Evolutionary conservation across 2,797 vertebrate species (phyloP), one percentile per base, ranked within the genome.

Genomic region (Bucorvus abyssinicus): DNA sequence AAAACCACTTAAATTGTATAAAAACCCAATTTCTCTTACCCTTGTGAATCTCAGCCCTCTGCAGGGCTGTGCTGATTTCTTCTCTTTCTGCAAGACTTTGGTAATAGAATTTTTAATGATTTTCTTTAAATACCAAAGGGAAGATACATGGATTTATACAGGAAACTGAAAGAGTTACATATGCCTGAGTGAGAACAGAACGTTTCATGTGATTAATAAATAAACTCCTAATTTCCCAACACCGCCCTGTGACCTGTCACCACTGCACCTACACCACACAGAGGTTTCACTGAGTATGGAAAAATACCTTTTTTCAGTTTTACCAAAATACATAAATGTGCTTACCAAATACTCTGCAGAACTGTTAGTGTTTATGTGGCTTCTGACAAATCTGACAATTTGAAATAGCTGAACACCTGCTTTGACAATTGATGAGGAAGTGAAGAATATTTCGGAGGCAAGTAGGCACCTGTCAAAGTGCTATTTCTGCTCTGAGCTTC

Each of bases 301-400:
- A 38, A 57, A 55, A 55, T 12, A 40, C 38, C 12, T 10, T 18
- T 9, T 49, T 10, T 20, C 10, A 1, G 16, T 11, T 83, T 78
- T 56, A n/a, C 32, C 32, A 4, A 4, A 44, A 71, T 19, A 9
- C 19, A 34, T 14, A 30, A 29, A 30, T 21, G 9, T 24, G 30
- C 65, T 77, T 60, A 42, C 34, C 53, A 77, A 59, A 70, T 40
- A 34, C 19, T 32, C 34, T 40, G 38, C 38, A 40, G 38, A 40
- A 24, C 8, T 36, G 38, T 12, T 16, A n/a, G n/a, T 2, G 0
- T 45, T 65, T 71, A 9, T 3, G 2, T 24, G 1, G 1, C 17
- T 49, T 56, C 79, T 57, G 34, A 40, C 30, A 59, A 53, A 55
- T 7, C 59, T 83, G 65, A 22, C 18, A 26, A 44, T 83, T 42